Evolutionary conservation across 2,797 vertebrate species (phyloP), one percentile per base, ranked within the genome.

Genomic region (Syndactyla subalaris): DNA sequence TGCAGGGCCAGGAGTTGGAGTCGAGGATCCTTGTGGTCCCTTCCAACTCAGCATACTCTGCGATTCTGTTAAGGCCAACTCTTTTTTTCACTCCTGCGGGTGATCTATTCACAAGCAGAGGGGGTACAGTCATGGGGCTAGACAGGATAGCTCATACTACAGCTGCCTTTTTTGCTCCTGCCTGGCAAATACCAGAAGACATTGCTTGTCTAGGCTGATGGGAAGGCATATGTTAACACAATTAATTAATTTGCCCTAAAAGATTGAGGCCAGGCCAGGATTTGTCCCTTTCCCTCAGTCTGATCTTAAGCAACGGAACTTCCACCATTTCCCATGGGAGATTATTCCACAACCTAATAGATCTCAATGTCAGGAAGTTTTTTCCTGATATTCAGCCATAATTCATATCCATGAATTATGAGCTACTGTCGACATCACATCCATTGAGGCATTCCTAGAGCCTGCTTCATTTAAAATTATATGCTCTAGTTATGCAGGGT

Each of bases 391-490:
- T 93, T 95, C 92, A 97, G 85, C 92, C 89, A 93, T 97, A 97
- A 97, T 94, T 97, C 95, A 95, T 93, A 94, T 88, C 92, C 79
- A 94, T 95, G 94, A 97, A 97, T 96, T 97, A 97, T 94, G 96
- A 95, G 96, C 91, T 93, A 93, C 95, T 95, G 95, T 96, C 73
- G 95, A 96, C 93, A 96, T 96, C 93, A 94, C 93, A 96, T 67
- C 93, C 94, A 95, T 78, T 94, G 94, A 95, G 87, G 94, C 92
- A 97, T 96, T 95, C 88, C 93, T 92, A 93, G 80, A 88, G 94
- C 80, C 91, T 95, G 95, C 91, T 93, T 96, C 94, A 94, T 97
- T 97, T 97, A 96, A 97, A 97, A 96, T 96, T 95, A 95, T 94
- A 96, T 96, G 94, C 95, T 96, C 95, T 96, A 97, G 92, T 96